These are phyloP conservation scores for Ochropacha duplaris DNA, from an alignment of 2,888 invertebrate genomes.

Conservation along the genomic window DNA sequence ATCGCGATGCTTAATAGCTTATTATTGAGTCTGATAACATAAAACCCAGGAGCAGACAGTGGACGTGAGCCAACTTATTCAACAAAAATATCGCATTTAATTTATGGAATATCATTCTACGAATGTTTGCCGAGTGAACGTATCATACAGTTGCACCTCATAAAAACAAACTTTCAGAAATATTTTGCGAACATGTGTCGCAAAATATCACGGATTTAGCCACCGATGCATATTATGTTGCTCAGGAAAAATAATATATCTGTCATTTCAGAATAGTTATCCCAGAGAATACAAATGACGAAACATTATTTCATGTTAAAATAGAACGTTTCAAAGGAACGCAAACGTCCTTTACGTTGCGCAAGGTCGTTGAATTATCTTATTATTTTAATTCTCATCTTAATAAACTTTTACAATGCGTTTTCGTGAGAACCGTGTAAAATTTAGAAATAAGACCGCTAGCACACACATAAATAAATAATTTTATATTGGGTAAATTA, in stretches of 20 bases:
- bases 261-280: conserved; percentile 59
- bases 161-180: conserved; percentile 73
- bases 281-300: conserved; percentile 47
- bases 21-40: conserved; percentile 58
- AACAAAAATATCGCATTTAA: conserved; percentile 79
- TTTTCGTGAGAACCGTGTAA: neutral
- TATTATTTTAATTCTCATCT: neutral
- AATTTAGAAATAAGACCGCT: neutral
- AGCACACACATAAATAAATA: neutral
- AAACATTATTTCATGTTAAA: conserved; percentile 50
- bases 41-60: conserved; percentile 61
- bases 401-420: neutral
- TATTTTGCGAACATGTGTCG: conserved; percentile 59
- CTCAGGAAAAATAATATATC: conserved; percentile 53
- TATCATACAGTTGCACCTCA: conserved; percentile 75
- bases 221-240: conserved; percentile 55
- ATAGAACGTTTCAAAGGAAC: conserved; percentile 36
- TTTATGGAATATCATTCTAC: conserved; percentile 77
- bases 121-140: conserved; percentile 64
- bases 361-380: conserved; percentile 29
- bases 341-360: conserved; percentile 39
- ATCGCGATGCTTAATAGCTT: conserved; percentile 47
- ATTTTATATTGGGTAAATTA: neutral
- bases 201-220: conserved; percentile 51
- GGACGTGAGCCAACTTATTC: conserved; percentile 72